A percentile compares a stretch with the other conserved stretches of the same genome.
Evolutionary conservation across 2,888 invertebrate species (phyloP).

Genomic region (Clistopyga incitator): DNA sequence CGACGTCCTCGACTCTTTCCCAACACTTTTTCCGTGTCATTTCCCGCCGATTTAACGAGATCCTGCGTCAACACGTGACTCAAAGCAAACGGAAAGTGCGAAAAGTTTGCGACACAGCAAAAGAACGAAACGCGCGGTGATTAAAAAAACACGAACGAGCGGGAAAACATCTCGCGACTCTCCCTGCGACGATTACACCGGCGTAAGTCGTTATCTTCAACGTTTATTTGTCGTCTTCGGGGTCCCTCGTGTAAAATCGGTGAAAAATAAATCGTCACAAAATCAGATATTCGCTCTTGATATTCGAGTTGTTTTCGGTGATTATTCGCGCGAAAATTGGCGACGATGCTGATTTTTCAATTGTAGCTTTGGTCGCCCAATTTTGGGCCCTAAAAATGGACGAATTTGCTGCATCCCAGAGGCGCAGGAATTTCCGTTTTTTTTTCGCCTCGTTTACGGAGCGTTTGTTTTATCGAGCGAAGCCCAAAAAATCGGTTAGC

Average conservation of each 20-base stretch:
- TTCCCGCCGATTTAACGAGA: too few species aligned
- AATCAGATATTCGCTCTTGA: not conserved
- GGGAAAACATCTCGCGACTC: slow-evolving; percentile 52
- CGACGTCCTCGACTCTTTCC: not conserved
- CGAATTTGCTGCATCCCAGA: slow-evolving; percentile 29
- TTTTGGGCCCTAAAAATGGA: slow-evolving; percentile 31
- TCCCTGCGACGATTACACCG: slow-evolving; percentile 13
- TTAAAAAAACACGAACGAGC: slow-evolving; percentile 28
- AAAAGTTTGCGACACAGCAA: slow-evolving; percentile 2
- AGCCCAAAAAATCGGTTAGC: slow-evolving; percentile 91
- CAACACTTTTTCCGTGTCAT: not conserved
- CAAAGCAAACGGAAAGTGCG: not conserved
- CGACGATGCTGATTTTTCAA: slow-evolving; percentile 2
- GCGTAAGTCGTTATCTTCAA: not conserved
- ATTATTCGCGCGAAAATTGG: not conserved
- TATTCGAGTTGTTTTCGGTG: not conserved
- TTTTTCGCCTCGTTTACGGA: not conserved
- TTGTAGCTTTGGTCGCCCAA: slow-evolving; percentile 10
- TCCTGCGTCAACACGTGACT: not conserved
- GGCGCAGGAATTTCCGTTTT: not conserved
- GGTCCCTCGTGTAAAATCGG: not conserved
- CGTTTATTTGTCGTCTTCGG: not conserved
- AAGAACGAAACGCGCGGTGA: slow-evolving; percentile 24
- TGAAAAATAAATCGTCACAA: slow-evolving; percentile 8
- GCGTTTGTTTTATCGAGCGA: slow-evolving; percentile 84